phyloP scores from a whole-genome alignment of 2,888 invertebrate species.

The Glaucopsyche alexis region DNA sequence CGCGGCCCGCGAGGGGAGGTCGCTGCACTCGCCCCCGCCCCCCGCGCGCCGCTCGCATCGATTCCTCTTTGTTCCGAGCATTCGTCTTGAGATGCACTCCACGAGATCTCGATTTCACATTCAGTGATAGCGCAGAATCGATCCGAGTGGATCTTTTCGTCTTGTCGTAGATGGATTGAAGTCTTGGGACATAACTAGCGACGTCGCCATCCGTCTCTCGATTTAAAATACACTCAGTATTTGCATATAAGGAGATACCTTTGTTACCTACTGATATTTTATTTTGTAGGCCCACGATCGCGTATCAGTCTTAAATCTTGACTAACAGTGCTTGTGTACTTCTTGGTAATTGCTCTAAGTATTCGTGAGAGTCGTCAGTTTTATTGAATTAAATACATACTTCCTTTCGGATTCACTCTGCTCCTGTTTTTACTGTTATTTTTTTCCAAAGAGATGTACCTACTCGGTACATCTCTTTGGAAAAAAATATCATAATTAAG shows the following conservation, averaged over 20 bases:
- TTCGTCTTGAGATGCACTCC: constrained; percentile 75
- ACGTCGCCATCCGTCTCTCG: constrained; percentile 27
- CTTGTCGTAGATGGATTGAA: constrained; percentile 46
- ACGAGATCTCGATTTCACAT: constrained; percentile 72
- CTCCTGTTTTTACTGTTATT: no score
- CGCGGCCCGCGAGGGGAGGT: constrained; percentile 67
- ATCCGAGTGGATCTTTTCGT: constrained; percentile 45
- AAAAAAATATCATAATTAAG: no score
- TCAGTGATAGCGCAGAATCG: constrained; percentile 50
- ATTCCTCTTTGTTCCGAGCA: constrained; percentile 76
- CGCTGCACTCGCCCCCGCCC: constrained; percentile 68
- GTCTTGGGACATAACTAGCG: constrained; percentile 47
- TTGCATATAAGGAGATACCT: constrained; percentile 9
- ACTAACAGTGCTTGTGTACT: no score
- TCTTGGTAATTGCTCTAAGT: no score
- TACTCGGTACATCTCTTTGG: no score
- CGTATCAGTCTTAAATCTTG: background rate
- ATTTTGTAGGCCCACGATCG: background rate
- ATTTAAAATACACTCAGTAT: constrained; percentile 23
- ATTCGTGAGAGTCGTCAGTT: no score
- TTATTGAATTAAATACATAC: no score
- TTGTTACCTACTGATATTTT: constrained; percentile 16
- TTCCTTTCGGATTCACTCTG: no score
- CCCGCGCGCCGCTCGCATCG: constrained; percentile 64
- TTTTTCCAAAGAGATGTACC: no score